phyloP scores from a whole-genome alignment of 2,888 invertebrate genomes.

The Zonitis immaculata region DNA sequence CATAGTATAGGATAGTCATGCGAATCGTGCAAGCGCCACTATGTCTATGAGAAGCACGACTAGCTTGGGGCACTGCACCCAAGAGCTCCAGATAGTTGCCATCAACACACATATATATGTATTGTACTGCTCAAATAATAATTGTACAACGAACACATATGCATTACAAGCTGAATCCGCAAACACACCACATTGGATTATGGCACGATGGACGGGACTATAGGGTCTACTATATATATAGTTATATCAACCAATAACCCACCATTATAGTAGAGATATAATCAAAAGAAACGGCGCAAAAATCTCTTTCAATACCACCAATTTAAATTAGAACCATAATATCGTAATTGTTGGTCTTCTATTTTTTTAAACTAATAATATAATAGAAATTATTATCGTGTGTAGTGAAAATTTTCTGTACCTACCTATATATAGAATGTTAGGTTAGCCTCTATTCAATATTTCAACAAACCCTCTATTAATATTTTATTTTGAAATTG shows the following conservation, averaged over 20 bases:
- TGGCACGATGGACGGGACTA: slow-evolving; percentile 13
- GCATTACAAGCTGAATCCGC: slow-evolving; percentile 38
- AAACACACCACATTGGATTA: slow-evolving; percentile 40
- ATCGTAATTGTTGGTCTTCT: too few species aligned
- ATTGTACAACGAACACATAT: too few species aligned
- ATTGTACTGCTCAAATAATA: too few species aligned
- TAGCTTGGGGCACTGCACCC: slow-evolving; percentile 36
- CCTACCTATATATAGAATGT: too few species aligned
- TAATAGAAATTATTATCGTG: too few species aligned
- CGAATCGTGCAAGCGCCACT: slow-evolving; percentile 32
- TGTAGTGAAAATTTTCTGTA: too few species aligned
- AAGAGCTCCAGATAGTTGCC: slow-evolving; percentile 40
- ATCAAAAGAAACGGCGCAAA: too few species aligned
- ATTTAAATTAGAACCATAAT: too few species aligned
- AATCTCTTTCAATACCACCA: too few species aligned
- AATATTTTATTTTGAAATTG: slow-evolving; percentile 41
- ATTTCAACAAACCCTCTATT: slow-evolving; percentile 38
- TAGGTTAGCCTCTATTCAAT: slow-evolving; percentile 41
- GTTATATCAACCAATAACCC: not conserved
- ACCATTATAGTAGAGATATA: too few species aligned
- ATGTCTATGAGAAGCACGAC: slow-evolving; percentile 30
- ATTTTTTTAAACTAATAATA: too few species aligned
- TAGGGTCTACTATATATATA: not conserved
- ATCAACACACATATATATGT: slow-evolving; percentile 36
- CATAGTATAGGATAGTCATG: slow-evolving; percentile 36